Evolutionary conservation across 1,140 invertebrate species (phyloP), one percentile per base, ranked within the genome.

Genomic region (Ostrea denselamellosa): DNA sequence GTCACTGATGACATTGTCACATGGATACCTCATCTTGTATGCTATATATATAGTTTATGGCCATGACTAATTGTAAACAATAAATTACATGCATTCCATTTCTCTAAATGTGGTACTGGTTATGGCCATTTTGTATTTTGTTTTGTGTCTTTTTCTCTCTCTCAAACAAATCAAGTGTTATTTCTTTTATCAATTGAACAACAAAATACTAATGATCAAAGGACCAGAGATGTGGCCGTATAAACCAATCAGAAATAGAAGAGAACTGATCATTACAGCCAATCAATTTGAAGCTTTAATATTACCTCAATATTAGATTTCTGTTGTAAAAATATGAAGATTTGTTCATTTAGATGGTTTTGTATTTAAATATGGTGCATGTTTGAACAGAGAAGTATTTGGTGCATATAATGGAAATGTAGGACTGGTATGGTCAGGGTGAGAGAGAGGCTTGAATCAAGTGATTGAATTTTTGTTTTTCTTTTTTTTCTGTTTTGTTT

Each of bases 321-420:
- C 83, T 87, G 86, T 88, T 88, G 83, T 85, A 85, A 77, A 85
- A 77, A 77, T 86, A 51, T 85, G 83, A 62, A 62, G 25, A 71
- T 68, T 51, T 53, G 53, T 44, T 52, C 34, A 77, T 88, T 77
- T 34, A 52, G 87, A 77, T 85, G 81, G 62, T 56, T 54, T 77
- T 54, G 62, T 88, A 34, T 71, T 85, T 85, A 68, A n/a, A 54
- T 54, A 88, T 88, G 87, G 87, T 88, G 87, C 87, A 88, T 88
- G 87, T 88, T 85, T 44, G 87, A 87, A 77, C 19, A 56, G 51
- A 34, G 65, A 77, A 85, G 87, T 65, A 88, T 85, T 87, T 88
- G 87, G 87, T 88, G 87, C 87, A 88, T 88, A 85, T 85, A 62
- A 83, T 83, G 82, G 82, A 77, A 22, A 28, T 83, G 82, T 83